Evolutionary conservation across 2,797 vertebrate species (phyloP), one percentile per base, ranked within the genome.

Genomic region (Epinephelus malabaricus): DNA sequence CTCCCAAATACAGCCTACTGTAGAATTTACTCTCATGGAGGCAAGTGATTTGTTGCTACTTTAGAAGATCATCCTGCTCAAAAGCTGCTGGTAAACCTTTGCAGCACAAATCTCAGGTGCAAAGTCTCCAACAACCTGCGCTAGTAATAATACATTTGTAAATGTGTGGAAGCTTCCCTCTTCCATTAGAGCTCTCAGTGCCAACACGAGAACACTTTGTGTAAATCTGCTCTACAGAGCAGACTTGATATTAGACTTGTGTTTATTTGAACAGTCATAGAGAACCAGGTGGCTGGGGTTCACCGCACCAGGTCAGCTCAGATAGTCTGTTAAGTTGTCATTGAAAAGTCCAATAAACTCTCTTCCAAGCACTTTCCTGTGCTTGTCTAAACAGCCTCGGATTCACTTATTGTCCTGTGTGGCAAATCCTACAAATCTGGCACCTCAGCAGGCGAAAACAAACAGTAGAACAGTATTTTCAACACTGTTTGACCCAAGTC

Each of bases 401-500:
- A 74, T 84, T 81, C 58, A 78, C 76, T 73, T 58, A 81, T 82
- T 72, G 77, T 85, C 75, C 66, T 62, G 69, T 80, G 72, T 76
- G 68, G 73, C 77, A 67, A 75, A 65, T 84, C 79, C 77, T 76
- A 79, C 56, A 87, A 89, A 89, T 81, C 73, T 82, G 76, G 82
- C 83, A 75, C 66, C 61, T 76, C 53, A 43, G 23, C 21, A 50
- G 62, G 75, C 64, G 65, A 90, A 91, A 90, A 85, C 81, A 91
- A 91, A 91, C 73, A 86, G 50, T 1, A 68, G 59, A 88, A 67
- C 58, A 17, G 56, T 87, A 85, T 75, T 91, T 92, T 88, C 79
- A 87, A 81, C 81, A 82, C 55, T 70, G 79, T 86, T 86, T 90
- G 86, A 88, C 85, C 72, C 3, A 78, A 49, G 89, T 89, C 87